Evolutionary conservation across 2,888 invertebrate species (phyloP), one percentile per base, ranked within the genome.

Genomic region (Calameuta idolon): DNA sequence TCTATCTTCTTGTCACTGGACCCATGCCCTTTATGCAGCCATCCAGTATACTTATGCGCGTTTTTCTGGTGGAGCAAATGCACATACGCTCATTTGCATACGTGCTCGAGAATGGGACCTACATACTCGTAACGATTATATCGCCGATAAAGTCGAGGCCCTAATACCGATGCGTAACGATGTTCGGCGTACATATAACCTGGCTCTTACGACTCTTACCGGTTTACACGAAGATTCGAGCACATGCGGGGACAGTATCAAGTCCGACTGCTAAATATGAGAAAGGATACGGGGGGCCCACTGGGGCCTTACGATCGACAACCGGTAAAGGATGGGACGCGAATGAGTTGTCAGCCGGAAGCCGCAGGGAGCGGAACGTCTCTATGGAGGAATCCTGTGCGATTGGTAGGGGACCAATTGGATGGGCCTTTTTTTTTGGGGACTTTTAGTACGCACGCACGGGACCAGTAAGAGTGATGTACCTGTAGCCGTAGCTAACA

Each of bases 201-300:
- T 2, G 9, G 55, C 55, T 23, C 55, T 55, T 55, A 55, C 9
- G 55, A 55, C 23, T 9, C 55, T 55, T 55, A 23, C 23, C 55
- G 55, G 23, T 55, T 55, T 55, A 4, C 23, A 55, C 5, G 9
- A 23, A 55, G 55, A 55, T 55, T 55, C 55, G 23, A 9, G 15
- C 9, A 4, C 55, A 23, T 55, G 9, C 23, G 55, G 9, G 55
- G 55, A 55, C 55, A 55, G 23, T 55, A 23, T 55, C 9, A 55
- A 15, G 55, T 55, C 9, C 55, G 55, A 55, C 23, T 55, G 55
- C 55, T 55, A 55, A 55, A 75, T 71, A 35, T 30, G 37, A n/a
- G 37, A 76, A 34, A 37, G 30, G 35, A 69, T 78, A 81, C 75
- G 75, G 77, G 77, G 76, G 77, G 23, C 9, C 80, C 79, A 79